Evolutionary conservation across 2,888 invertebrate species (phyloP).

Genomic region (Macrosoma leucophasiata): DNA sequence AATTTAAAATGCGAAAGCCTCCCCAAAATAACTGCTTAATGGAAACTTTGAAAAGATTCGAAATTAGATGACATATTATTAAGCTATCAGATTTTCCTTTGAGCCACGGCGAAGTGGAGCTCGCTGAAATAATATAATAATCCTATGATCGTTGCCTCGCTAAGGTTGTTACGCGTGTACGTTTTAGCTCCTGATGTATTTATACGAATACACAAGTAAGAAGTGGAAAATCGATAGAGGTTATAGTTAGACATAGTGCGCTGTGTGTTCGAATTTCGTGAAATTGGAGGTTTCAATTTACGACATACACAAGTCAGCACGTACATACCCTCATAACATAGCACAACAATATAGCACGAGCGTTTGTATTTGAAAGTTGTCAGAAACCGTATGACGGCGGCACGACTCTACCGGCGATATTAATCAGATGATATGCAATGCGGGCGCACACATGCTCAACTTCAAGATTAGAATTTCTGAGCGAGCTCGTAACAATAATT

Average conservation of each 20-base stretch:
- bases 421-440: constrained; percentile 64
- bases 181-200: too few relatives aligned
- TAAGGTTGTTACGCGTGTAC: too few relatives aligned
- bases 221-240: constrained; percentile 12
- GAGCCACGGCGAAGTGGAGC: not conserved
- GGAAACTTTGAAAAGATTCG: constrained; percentile 26
- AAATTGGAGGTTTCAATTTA: too few relatives aligned
- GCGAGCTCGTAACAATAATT: constrained; percentile 53
- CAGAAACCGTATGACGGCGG: constrained; percentile 41
- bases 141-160: too few relatives aligned
- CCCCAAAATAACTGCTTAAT: constrained; percentile 40
- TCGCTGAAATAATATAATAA: too few relatives aligned
- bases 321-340: too few relatives aligned
- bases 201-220: constrained; percentile 5
- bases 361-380: constrained; percentile 22
- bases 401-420: constrained; percentile 45
- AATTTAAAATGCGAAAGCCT: constrained; percentile 42
- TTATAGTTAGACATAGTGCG: too few relatives aligned
- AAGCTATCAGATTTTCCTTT: not conserved
- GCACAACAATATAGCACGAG: too few relatives aligned
- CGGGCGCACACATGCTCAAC: constrained; percentile 50
- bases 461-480: constrained; percentile 58
- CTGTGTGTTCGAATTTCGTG: too few relatives aligned
- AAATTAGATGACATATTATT: constrained; percentile 2
- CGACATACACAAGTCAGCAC: too few relatives aligned